Evolutionary conservation across 37 sponge, comb jelly and placozoan genomes (phyloP).

Genomic region (Axinella damicornis): DNA sequence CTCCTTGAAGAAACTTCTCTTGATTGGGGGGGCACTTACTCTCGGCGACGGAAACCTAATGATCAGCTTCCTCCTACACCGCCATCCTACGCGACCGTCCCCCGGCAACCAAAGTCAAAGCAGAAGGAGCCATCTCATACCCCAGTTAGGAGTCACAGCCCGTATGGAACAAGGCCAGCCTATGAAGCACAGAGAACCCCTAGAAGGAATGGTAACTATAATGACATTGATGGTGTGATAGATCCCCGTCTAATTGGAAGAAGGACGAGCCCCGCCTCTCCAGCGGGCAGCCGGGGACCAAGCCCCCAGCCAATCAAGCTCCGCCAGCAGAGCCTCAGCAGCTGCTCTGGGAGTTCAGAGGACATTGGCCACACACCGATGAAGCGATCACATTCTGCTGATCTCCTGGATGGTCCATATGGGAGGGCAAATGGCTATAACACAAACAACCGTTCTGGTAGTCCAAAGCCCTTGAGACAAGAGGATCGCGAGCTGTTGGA

Average conservation of each 20-base stretch:
- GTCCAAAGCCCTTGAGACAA: constrained; percentile 52
- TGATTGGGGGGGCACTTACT: not conserved
- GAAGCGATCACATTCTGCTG: constrained; percentile 23
- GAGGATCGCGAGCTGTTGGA: constrained; percentile 65
- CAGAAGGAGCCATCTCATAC: not conserved
- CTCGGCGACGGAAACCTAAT: constrained; percentile 53
- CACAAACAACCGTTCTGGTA: not conserved
- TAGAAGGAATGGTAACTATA: not conserved
- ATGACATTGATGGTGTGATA: no score
- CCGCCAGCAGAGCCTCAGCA: constrained; percentile 38
- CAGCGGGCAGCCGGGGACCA: constrained; percentile 21
- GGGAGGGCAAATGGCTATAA: constrained; percentile 16
- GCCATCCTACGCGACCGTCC: constrained; percentile 28
- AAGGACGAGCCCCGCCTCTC: constrained; percentile 15
- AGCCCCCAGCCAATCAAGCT: constrained; percentile 9
- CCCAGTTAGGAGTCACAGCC: not conserved
- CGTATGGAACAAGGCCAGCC: not conserved
- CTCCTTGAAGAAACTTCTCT: not conserved
- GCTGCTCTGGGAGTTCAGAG: constrained; percentile 49
- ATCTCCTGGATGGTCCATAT: constrained; percentile 52
- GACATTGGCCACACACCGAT: constrained; percentile 6
- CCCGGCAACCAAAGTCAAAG: constrained; percentile 2
- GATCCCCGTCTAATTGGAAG: not conserved
- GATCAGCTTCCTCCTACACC: constrained; percentile 72
- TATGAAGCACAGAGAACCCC: no score